Evolutionary conservation across 2,888 invertebrate species (phyloP), one percentile per base, ranked within the genome.

Genomic region (Zygothrica quintamaculata): DNA sequence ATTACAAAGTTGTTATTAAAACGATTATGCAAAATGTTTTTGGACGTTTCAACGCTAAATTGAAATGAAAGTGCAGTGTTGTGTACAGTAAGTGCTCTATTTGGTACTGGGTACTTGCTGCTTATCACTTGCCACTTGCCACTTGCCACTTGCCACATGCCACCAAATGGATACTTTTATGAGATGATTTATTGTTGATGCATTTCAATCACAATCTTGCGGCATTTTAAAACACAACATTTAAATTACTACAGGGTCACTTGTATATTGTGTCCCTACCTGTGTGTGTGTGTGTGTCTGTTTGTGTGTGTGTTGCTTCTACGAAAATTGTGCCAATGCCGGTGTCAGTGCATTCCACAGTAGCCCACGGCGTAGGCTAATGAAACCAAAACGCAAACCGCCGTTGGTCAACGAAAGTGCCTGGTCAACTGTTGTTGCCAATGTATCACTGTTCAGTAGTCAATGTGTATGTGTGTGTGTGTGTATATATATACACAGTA

Each of bases 1-100:
- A 85, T 85, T 85, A 85, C 80, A 85, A 84, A 86, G 84, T 85
- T 85, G 76, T 86, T 85, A 84, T 76, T 84, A 82, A 86, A 84
- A 84, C 85, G 73, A 82, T 82, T 82, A 84, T 85, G 80, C 77
- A 73, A 76, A 84, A 80, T 71, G 74, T 50, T 74, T 65, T 67
- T 58, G 66, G 52, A 47, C 50, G 44, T 31, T 42, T 48, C 42
- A 22, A 46, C 50, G 56, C 47, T 36, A 72, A 72, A 68, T 68
- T 74, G 76, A 71, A 76, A 67, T 67, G 60, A 69, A 65, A 74
- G 69, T 75, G 67, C 60, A 73, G 57, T 68, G 55, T 43, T 42
- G 58, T 65, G 51, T 31, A 44, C 42, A n/a, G 31, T 55, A 31
- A 44, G 56, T 48, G 43, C 46, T 44, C 43, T 31, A 37, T 53